Conservation (phyloP, 1,140 invertebrate species). For the Zaprionus gabonicus region DNA sequence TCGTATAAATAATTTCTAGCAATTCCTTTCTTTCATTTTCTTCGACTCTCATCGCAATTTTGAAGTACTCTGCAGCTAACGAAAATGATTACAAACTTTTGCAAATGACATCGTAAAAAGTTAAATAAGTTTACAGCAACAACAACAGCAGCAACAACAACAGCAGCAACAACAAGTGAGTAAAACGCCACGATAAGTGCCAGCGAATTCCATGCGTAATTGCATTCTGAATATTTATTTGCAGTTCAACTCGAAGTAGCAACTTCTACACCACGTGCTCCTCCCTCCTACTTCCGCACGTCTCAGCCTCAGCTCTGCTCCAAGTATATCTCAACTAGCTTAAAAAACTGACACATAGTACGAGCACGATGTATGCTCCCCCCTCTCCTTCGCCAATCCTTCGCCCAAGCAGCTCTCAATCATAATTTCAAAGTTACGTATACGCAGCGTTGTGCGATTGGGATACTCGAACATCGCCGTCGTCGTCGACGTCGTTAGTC, state of each 20-base stretch:
- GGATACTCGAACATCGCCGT: background rate
- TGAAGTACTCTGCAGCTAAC: conserved; percentile 66
- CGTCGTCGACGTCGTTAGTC: background rate
- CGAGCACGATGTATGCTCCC: background rate
- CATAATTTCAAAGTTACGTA: conserved; percentile 25
- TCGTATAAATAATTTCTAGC: conserved; percentile 74
- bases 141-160: conserved; percentile 29
- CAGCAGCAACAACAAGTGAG: conserved; percentile 35
- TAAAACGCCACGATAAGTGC: conserved; percentile 67
- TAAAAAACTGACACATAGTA: conserved; percentile 6
- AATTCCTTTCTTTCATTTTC: conserved; percentile 45
- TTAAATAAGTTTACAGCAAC: conserved; percentile 70
- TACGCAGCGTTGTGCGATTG: conserved; percentile 5
- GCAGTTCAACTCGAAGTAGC: conserved; percentile 24
- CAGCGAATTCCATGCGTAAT: conserved; percentile 75
- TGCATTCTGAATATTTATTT: conserved; percentile 77
- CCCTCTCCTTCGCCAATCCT: background rate
- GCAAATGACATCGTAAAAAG: conserved; percentile 78
- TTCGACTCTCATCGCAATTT: conserved; percentile 58
- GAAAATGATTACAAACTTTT: conserved; percentile 79
- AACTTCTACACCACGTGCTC: background rate
- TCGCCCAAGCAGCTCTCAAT: conserved; percentile 1
- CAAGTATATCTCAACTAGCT: conserved; percentile 7
- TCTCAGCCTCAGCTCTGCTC: background rate
- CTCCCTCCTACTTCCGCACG: background rate